phyloP scores from a whole-genome alignment of 2,888 invertebrate species.

The Apotomis betuletana region DNA sequence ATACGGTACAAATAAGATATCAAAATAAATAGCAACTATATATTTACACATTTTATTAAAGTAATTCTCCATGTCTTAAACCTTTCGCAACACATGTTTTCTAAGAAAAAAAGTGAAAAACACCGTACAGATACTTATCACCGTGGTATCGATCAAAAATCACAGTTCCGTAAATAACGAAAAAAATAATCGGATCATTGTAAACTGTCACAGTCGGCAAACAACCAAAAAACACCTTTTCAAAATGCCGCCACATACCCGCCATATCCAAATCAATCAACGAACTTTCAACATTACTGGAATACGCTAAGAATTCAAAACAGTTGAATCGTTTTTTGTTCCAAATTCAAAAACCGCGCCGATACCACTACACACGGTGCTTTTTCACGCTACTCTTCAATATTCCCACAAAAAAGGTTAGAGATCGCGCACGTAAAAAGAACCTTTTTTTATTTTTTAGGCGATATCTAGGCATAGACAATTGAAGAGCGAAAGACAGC shows the following conservation, averaged over 20 bases:
- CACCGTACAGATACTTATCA: slow-evolving; percentile 24
- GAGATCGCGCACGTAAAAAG: slow-evolving; percentile 33
- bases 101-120: neutral
- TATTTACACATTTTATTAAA: no score
- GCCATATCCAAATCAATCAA: neutral
- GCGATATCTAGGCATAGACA: slow-evolving; percentile 39
- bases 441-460: slow-evolving; percentile 42
- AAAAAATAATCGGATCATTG: slow-evolving; percentile 48
- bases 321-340: slow-evolving; percentile 2
- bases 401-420: slow-evolving; percentile 41
- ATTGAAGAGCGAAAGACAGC: slow-evolving; percentile 50
- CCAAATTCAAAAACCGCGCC: slow-evolving; percentile 37
- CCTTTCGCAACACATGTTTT: no score
- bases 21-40: no score
- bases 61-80: no score
- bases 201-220: slow-evolving; percentile 45
- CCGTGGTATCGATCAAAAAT: slow-evolving; percentile 43
- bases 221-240: slow-evolving; percentile 36
- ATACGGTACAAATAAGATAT: no score
- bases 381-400: slow-evolving; percentile 39
- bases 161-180: slow-evolving; percentile 44
- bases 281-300: neutral
- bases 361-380: slow-evolving; percentile 36
- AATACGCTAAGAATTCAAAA: neutral
- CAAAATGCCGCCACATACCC: slow-evolving; percentile 28